Base-by-base conservation (phyloP, 2,888 invertebrate species). In the Bugula neritina region DNA sequence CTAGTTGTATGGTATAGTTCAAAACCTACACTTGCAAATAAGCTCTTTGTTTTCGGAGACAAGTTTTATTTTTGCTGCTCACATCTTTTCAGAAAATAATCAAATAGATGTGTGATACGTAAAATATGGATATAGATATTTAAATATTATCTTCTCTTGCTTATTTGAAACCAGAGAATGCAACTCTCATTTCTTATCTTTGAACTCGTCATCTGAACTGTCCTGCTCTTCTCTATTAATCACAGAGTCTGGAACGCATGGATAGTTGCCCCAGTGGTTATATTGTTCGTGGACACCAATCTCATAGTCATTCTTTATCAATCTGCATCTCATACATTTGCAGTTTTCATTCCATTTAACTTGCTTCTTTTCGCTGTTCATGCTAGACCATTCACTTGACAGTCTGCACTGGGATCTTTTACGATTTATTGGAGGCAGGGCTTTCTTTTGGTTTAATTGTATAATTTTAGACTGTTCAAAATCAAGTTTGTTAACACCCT, bases 161-260 rank as follows among this genome's bases (percentile, higher is more conserved):
- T 52, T 52, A 13, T 10, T 52, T 52, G 52, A 52, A 17, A n/a
- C 23, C 17, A 17, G 43, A 43, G 43, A 43, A 17, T 5, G 17
- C 43, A 43, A 43, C 43, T 43, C 43, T 17, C 43, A 43, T 10
- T 43, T 10, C 5, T 43, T 43, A 43, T 5, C 17, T 43, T 43
- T 43, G 17, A 17, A 10, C 13, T 63, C 63, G 5, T 70, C 70
- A 29, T 70, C 70, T 54, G 70, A 70, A 23, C 52, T 70, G n/a
- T 70, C 70, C 5, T 43, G 23, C 23, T 54, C 70, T 5, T 70
- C 70, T 23, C 70, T n/a, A 54, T 70, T 70, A n/a, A 70, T 70
- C 3, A 54, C 70, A 10, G 70, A 35, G 29, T 70, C 70, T 54
- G 70, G 70, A n/a, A 70, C 70, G 25, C 70, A 70, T 23, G 70